Evolutionary conservation across 2,888 invertebrate species (phyloP).

Genomic region (Hoplodrina ambigua): DNA sequence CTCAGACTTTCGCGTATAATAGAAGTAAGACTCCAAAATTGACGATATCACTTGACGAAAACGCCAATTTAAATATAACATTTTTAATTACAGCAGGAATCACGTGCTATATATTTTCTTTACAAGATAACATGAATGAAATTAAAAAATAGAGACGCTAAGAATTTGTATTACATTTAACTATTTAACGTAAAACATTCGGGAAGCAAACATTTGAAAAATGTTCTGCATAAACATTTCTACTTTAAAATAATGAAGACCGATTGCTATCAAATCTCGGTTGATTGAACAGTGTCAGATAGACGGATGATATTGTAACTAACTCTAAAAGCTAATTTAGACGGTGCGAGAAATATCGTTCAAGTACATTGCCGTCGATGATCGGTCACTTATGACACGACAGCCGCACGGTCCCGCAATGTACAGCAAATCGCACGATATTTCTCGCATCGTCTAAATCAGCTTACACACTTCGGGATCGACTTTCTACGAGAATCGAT

Average conservation of each 20-base stretch:
- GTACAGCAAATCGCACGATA: too few species aligned
- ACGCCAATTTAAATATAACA: constrained; percentile 12
- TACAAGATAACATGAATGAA: constrained; percentile 36
- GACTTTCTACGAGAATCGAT: constrained; percentile 71
- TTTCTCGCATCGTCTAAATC: too few species aligned
- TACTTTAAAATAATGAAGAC: constrained; percentile 56
- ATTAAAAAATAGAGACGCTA: constrained; percentile 30
- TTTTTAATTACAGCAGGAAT: constrained; percentile 8
- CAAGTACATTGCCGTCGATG: too few species aligned
- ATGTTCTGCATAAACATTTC: constrained; percentile 62
- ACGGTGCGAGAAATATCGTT: too few species aligned
- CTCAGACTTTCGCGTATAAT: too few species aligned
- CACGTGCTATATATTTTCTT: constrained; percentile 12
- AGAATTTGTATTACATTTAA: constrained; percentile 33
- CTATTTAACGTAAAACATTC: constrained; percentile 50
- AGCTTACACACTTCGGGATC: constrained; percentile 23
- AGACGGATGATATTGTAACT: constrained; percentile 62
- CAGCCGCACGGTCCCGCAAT: too few species aligned
- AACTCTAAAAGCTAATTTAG: constrained; percentile 22
- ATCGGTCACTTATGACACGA: too few species aligned
- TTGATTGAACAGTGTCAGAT: constrained; percentile 49
- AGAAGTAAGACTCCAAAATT: constrained; percentile 8
- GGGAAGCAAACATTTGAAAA: constrained; percentile 42
- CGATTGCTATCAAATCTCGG: constrained; percentile 57
- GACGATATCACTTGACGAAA: constrained; percentile 11